Conservation (phyloP, 2,113 vertebrate genomes). For the Mixornis gularis region DNA sequence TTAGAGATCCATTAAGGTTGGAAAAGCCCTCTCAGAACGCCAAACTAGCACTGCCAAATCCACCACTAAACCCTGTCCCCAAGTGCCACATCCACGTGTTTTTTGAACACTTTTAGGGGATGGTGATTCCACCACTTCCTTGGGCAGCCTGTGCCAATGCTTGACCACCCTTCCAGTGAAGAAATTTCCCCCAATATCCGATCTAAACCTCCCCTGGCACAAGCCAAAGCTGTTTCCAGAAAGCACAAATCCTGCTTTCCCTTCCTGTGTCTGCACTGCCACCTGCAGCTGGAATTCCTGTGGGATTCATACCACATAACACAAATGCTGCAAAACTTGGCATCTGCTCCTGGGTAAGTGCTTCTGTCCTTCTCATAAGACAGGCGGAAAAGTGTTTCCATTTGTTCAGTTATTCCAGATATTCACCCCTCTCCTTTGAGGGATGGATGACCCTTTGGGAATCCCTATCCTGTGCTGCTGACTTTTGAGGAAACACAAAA, state of each 20-base stretch:
- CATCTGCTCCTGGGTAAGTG: neutral
- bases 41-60: neutral
- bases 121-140: neutral
- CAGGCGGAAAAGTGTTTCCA: neutral
- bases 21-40: neutral
- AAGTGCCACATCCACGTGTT: accelerated
- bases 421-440: neutral
- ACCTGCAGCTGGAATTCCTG: neutral
- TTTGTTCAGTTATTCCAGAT: neutral
- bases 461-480: neutral
- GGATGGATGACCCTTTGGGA: neutral
- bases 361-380: too few relatives aligned
- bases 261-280: accelerated
- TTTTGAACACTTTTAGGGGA: neutral
- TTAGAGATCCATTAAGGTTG: too few relatives aligned
- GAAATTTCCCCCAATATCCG: too few relatives aligned
- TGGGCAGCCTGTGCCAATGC: neutral
- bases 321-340: neutral
- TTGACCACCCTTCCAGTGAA: neutral
- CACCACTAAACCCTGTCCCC: too few relatives aligned
- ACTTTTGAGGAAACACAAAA: neutral
- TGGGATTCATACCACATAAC: neutral
- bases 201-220: neutral
- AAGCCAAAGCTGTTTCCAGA: too few relatives aligned
- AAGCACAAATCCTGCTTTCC: neutral